These are phyloP conservation scores for Lophius americanus DNA, from an alignment of 2,797 vertebrate species.

Conservation along the genomic window DNA sequence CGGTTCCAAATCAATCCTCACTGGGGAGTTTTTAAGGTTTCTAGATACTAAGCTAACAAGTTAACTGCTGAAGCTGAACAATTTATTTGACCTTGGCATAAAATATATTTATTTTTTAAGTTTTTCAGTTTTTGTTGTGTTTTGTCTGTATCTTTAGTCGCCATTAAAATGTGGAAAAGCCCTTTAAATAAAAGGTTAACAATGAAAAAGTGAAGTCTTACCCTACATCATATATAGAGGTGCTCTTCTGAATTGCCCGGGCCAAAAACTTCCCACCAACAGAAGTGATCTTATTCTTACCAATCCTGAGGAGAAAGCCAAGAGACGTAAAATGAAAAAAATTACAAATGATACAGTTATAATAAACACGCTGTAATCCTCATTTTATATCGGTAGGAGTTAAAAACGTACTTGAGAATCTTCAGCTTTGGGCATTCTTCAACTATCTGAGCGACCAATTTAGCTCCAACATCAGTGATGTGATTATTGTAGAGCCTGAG, in stretches of 20 bases:
- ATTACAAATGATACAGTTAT: not conserved
- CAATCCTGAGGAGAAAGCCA: slow-evolving; percentile 80
- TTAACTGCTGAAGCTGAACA: too few relatives aligned
- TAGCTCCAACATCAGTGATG: slow-evolving; percentile 92
- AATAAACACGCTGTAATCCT: not conserved
- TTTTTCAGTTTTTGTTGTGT: too few relatives aligned
- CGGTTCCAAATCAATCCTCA: too few relatives aligned
- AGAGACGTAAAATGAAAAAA: not conserved
- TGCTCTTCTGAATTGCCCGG: slow-evolving; percentile 87
- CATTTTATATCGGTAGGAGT: not conserved
- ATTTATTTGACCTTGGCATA: too few relatives aligned
- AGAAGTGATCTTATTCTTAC: slow-evolving; percentile 88
- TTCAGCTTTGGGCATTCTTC: slow-evolving; percentile 88
- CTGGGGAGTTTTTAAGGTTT: too few relatives aligned
- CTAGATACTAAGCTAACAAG: too few relatives aligned
- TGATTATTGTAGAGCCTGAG: slow-evolving; percentile 92
- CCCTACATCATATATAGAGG: slow-evolving; percentile 90
- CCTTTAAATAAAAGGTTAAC: too few relatives aligned
- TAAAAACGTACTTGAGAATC: slow-evolving; percentile 85
- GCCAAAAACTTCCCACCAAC: slow-evolving; percentile 89
- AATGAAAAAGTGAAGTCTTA: slow-evolving; percentile 66
- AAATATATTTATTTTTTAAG: too few relatives aligned
- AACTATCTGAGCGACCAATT: slow-evolving; percentile 87
- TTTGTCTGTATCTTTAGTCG: too few relatives aligned
- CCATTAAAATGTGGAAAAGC: too few relatives aligned